These are phyloP conservation scores for Lasioglossum vierecki DNA, from an alignment of 2,888 invertebrate species.

Conservation along the genomic window DNA sequence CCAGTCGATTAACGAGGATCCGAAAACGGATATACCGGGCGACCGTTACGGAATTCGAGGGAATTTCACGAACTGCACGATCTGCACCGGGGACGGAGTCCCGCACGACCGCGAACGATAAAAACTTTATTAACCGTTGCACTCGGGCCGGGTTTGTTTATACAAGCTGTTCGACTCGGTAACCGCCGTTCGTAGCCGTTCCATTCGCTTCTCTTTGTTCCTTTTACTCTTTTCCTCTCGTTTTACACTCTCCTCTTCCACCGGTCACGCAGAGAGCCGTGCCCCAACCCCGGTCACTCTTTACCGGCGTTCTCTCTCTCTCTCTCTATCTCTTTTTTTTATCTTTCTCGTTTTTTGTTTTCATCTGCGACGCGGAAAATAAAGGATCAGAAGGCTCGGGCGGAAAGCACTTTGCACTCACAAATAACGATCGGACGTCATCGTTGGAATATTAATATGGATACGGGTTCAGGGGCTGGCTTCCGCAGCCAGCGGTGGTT, in stretches of 20 bases:
- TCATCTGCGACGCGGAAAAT: conserved; percentile 13
- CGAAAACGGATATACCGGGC: not conserved
- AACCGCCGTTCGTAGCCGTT: conserved; percentile 25
- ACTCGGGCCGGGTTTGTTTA: conserved; percentile 41
- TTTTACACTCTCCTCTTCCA: not conserved
- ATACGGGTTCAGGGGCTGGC: conserved; percentile 70
- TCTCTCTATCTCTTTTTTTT: not conserved
- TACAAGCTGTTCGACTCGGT: conserved; percentile 34
- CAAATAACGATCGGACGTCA: conserved; percentile 79
- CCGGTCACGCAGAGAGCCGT: conserved; percentile 27
- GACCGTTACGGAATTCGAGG: conserved; percentile 1
- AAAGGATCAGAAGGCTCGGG: conserved; percentile 36
- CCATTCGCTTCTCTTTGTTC: conserved; percentile 14
- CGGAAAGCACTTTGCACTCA: conserved; percentile 71
- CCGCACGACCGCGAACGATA: not conserved
- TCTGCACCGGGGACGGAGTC: not conserved
- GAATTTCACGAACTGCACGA: conserved; percentile 19
- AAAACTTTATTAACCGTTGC: conserved; percentile 33
- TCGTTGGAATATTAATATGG: conserved; percentile 76
- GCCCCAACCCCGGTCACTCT: not conserved
- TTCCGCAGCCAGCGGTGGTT: conserved; percentile 80
- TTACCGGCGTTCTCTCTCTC: conserved; percentile 2
- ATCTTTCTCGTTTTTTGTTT: not conserved
- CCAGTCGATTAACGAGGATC: conserved; percentile 2
- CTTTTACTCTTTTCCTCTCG: not conserved